Percentiles rank a stretch among this genome's conserved stretches.
Conservation (phyloP, 2,797 vertebrate species). For the Babyrousa celebensis region DNA sequence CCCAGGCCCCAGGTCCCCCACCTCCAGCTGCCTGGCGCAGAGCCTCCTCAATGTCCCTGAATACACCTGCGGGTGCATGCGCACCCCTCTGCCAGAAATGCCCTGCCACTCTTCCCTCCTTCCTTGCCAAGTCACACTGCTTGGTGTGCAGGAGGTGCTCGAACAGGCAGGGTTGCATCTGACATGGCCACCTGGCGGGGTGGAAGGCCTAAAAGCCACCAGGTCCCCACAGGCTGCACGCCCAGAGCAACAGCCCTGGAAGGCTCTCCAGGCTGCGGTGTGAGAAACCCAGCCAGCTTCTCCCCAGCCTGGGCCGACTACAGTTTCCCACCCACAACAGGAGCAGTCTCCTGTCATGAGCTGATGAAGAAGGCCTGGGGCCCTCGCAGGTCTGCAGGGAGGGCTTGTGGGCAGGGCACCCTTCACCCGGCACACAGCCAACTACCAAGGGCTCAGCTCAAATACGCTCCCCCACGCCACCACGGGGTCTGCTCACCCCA, state of each 20-base stretch:
- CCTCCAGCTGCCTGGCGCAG: not conserved
- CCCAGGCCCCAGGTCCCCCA: not conserved
- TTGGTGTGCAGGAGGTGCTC: not conserved
- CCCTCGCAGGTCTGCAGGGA: not conserved
- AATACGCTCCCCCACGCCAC: constrained; percentile 42
- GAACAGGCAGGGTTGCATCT: not conserved
- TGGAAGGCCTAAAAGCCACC: not conserved
- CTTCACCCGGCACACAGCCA: not conserved
- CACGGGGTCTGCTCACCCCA: not conserved
- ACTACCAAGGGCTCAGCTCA: not conserved
- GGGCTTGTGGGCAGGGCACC: not conserved
- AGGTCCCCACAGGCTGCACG: not conserved
- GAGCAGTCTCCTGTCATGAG: not conserved
- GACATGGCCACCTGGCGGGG: not conserved
- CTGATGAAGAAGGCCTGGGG: not conserved
- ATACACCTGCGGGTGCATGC: not conserved
- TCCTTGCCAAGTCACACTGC: not conserved
- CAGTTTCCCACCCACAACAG: not conserved
- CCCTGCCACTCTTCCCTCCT: not conserved
- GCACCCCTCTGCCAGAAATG: not conserved
- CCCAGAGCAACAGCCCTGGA: not conserved
- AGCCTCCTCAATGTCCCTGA: too few relatives aligned
- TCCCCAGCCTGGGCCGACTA: not conserved
- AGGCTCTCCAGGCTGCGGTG: not conserved
- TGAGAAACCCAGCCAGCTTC: not conserved